Conservation (phyloP, 2,888 invertebrate species). For the Drosophila longiperda region DNA sequence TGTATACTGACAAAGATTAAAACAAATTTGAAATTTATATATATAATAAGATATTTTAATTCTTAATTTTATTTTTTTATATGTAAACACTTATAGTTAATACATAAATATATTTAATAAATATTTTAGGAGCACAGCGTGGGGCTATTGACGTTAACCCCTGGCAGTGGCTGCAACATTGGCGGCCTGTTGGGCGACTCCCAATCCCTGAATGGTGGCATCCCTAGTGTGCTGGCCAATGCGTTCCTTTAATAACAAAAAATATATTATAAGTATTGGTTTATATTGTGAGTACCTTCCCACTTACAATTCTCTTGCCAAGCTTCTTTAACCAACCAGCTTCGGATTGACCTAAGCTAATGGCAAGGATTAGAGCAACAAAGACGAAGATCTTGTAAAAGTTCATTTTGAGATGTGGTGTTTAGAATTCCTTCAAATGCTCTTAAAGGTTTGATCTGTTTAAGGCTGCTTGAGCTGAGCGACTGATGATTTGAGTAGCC, state of each 20-base stretch:
- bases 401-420: slow-evolving; percentile 52
- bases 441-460: not conserved
- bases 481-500: slow-evolving; percentile 35
- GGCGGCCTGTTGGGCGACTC: slow-evolving; percentile 77
- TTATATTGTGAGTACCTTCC: too few species aligned
- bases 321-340: slow-evolving; percentile 75
- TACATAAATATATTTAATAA: slow-evolving; percentile 18
- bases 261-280: not conserved
- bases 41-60: too few species aligned
- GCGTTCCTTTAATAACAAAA: slow-evolving; percentile 61
- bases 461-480: slow-evolving; percentile 4
- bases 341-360: slow-evolving; percentile 71
- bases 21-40: too few species aligned
- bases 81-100: slow-evolving; percentile 3
- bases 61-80: not conserved
- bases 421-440: slow-evolving; percentile 1
- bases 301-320: slow-evolving; percentile 78
- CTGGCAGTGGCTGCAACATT: slow-evolving; percentile 76
- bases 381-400: slow-evolving; percentile 70
- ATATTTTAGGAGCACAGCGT: not conserved
- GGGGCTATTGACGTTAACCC: slow-evolving; percentile 31
- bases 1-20: too few species aligned
- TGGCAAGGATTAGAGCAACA: slow-evolving; percentile 68
- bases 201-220: slow-evolving; percentile 76
- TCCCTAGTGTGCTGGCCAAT: slow-evolving; percentile 78